Conservation (phyloP, 1,140 invertebrate genomes). For the Hesperophylax magnus region DNA sequence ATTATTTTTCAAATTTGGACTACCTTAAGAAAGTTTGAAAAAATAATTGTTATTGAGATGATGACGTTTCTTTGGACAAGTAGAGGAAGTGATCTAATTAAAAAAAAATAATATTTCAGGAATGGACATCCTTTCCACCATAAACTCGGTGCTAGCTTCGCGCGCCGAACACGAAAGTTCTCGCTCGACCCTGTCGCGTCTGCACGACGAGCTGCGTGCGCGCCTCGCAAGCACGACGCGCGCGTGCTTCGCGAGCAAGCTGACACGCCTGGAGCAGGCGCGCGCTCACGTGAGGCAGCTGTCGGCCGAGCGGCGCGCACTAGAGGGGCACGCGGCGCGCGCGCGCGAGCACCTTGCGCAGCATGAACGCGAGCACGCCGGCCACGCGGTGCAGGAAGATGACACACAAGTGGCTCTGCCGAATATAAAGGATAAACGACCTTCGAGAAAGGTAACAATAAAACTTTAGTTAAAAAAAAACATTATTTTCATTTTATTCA, state of each 20-base stretch:
- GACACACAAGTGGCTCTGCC: background rate
- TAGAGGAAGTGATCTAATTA: background rate
- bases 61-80: background rate
- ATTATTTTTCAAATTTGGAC: too few relatives aligned
- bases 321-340: constrained; percentile 15
- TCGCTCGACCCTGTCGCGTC: constrained; percentile 30
- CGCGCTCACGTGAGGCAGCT: background rate
- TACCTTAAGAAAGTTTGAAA: too few relatives aligned
- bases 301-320: constrained; percentile 31
- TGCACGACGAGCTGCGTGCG: constrained; percentile 51
- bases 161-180: constrained; percentile 46
- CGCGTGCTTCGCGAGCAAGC: background rate
- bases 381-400: constrained; percentile 7
- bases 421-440: constrained; percentile 39
- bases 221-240: constrained; percentile 5
- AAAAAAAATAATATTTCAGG: constrained; percentile 1
- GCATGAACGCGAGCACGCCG: constrained; percentile 48
- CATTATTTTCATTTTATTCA: constrained; percentile 5
- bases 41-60: background rate
- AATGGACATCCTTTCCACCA: constrained; percentile 42
- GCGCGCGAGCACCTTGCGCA: constrained; percentile 31
- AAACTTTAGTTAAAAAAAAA: background rate
- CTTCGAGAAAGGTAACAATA: constrained; percentile 44
- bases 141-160: constrained; percentile 43
- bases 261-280: background rate